Percentiles rank a stretch among this genome's conserved stretches.
Evolutionary conservation across 2,888 invertebrate genomes (phyloP).

Genomic region (Aphrophora alni): DNA sequence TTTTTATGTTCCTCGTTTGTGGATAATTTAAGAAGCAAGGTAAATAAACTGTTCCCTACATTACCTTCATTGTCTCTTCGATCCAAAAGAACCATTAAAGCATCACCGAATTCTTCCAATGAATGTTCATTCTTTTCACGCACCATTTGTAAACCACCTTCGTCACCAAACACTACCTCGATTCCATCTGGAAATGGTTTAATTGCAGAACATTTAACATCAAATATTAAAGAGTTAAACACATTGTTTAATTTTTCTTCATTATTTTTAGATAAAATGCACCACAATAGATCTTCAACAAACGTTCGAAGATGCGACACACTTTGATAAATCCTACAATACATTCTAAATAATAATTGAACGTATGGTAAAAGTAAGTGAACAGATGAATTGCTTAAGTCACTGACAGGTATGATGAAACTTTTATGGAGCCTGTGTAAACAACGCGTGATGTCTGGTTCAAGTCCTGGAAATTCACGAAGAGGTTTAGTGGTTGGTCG

Average conservation of each 20-base stretch:
- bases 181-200: conserved; percentile 52
- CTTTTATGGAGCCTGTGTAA: conserved; percentile 56
- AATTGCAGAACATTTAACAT: conserved; percentile 49
- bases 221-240: conserved; percentile 56
- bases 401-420: conserved; percentile 54
- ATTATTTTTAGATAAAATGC: conserved; percentile 46
- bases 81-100: conserved; percentile 59
- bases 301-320: conserved; percentile 47
- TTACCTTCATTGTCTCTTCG: conserved; percentile 52
- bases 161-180: conserved; percentile 55
- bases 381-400: conserved; percentile 55
- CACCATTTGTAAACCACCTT: conserved; percentile 56
- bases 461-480: conserved; percentile 37
- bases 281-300: conserved; percentile 46
- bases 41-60: conserved; percentile 30
- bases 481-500: conserved; percentile 35
- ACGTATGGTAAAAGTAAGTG: conserved; percentile 51
- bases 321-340: conserved; percentile 48
- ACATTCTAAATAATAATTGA: conserved; percentile 45
- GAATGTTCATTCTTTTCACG: conserved; percentile 22
- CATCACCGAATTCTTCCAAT: conserved; percentile 57
- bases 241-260: conserved; percentile 49
- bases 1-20: conserved; percentile 53
- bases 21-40: conserved; percentile 25
- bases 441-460: conserved; percentile 55